Base-by-base conservation (phyloP, 2,888 invertebrate genomes). In the Meiosimyza decipiens region DNA sequence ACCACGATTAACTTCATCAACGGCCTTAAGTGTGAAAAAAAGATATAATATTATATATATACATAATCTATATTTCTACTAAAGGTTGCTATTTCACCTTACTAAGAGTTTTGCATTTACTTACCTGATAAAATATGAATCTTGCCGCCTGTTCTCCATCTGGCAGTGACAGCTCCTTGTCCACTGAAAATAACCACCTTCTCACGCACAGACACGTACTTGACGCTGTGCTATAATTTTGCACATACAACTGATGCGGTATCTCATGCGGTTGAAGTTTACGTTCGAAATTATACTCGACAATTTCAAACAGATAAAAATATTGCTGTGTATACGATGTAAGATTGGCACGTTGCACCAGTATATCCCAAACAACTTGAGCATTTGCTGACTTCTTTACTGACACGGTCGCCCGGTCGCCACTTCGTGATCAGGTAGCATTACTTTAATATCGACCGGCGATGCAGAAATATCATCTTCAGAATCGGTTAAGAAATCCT, bases 161-260 rank as follows among this genome's bases (percentile, higher is more conserved):
- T 22, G 90, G 89, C 78, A 92, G 88, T 79, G 92, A 91, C 11
- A 93, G 87, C 82, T 92, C 91, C 77, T 92, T 91, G 75, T 90
- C 88, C 59, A 93, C 88, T 57, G 92, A 91, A 88, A 97, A 97
- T 74, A 96, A 87, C 96, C 96, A 97, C 86, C 94, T 93, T 75
- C 95, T 90, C 62, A 99, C 89, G 74, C 94, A 91, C 62, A 99
- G 90, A 85, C 99, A 99, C 64, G 97, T 97, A 78, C 96, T 95
- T 52, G 97, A 96, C 51, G 99, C 98, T 13, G 99, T 99, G 77
- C 97, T 97, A 86, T 99, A 99, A 89, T 99, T 99, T 89, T 99
- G 98, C 80, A 99, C 97, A 89, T 99, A 99, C 77, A 99, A 90
- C 81, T 97, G 95, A 89, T 99, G 99, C 0, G 99, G 99, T 80